Evolutionary conservation across 2,888 invertebrate genomes (phyloP), one percentile per base, ranked within the genome.

Genomic region (Ochropacha duplaris): DNA sequence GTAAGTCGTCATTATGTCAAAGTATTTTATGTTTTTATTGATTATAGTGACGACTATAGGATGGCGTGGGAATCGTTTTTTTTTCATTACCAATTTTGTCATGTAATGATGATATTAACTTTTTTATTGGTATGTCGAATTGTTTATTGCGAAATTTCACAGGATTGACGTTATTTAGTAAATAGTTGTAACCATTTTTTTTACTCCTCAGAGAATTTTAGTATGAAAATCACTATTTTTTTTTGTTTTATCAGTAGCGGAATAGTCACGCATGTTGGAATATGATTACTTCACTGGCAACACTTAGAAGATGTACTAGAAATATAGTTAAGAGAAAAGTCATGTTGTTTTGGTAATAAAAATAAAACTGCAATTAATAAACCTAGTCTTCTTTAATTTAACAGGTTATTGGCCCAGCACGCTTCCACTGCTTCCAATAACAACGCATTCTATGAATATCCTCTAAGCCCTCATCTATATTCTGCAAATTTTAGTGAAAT

Each of bases 11-110:
- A 88, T 86, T 87, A 84, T 84, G 88, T 91, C 91, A 90, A 90
- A 91, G 76, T 88, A 87, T 90, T 90, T 89, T 88, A 88, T 84
- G 81, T 83, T 87, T 77, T 79, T 78, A 87, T 88, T 82, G 83
- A 87, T 86, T 75, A 75, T 65, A 76, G 71, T 77, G 78, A 81
- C 78, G 74, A 36, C 36, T 36, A n/a, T 36, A 6, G n/a, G 71
- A 78, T 70, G 72, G 70, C 84, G 90, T 90, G 92, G 80, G 90
- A 91, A 91, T 71, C 50, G 39, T 76, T 71, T 73, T 69, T 70
- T 62, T 58, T 69, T 68, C 66, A 68, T 60, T 56, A 28, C 54
- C 50, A 61, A 62, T 76, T 79, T 75, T 56, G 65, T 61, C 26
- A 34, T n/a, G 71, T 84, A 86, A 89, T 89, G 86, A 91, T 91